A percentile compares a stretch with the other conserved stretches of the same genome.
phyloP scores from a whole-genome alignment of 2,888 invertebrate species.

The Agrochola lychnidis region DNA sequence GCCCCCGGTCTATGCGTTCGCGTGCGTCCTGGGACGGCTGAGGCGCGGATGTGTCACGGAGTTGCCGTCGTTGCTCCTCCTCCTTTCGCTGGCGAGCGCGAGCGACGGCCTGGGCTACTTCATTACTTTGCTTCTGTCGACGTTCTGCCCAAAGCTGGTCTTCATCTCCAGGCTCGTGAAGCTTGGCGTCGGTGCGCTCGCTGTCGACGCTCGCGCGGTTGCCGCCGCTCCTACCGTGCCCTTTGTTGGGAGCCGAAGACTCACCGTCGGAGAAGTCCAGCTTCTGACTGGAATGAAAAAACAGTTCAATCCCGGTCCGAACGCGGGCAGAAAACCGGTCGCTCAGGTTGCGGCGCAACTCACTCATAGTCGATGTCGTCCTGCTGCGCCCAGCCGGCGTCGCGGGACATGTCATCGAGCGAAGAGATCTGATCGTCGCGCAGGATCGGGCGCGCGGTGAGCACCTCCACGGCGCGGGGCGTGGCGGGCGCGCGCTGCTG shows the following conservation, averaged over 20 bases:
- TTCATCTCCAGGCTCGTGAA: slow-evolving; percentile 84
- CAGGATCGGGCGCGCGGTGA: slow-evolving; percentile 95
- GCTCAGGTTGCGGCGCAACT: slow-evolving; percentile 68
- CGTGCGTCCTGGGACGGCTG: slow-evolving; percentile 76
- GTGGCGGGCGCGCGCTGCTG: slow-evolving; percentile 78
- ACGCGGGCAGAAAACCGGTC: neutral
- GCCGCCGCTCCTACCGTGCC: slow-evolving; percentile 77
- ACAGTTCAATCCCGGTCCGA: slow-evolving; percentile 23
- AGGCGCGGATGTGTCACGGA: slow-evolving; percentile 81
- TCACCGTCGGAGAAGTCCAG: slow-evolving; percentile 98
- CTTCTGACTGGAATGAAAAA: slow-evolving; percentile 93
- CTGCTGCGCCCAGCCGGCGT: slow-evolving; percentile 97
- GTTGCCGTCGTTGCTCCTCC: slow-evolving; percentile 95
- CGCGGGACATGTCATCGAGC: slow-evolving; percentile 97
- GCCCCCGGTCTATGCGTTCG: slow-evolving; percentile 72
- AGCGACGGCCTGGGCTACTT: slow-evolving; percentile 95
- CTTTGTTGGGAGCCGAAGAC: slow-evolving; percentile 82
- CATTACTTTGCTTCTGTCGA: slow-evolving; percentile 92
- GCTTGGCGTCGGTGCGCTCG: slow-evolving; percentile 83
- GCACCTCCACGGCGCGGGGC: slow-evolving; percentile 91
- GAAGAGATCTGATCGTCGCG: slow-evolving; percentile 97
- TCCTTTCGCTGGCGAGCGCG: slow-evolving; percentile 96
- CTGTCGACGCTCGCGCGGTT: slow-evolving; percentile 80
- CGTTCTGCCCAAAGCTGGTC: slow-evolving; percentile 93
- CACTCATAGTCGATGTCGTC: slow-evolving; percentile 98